A percentile compares a stretch with the other conserved stretches of the same genome.
phyloP scores from a whole-genome alignment of 2,797 vertebrate genomes.

The Acomys russatus region DNA sequence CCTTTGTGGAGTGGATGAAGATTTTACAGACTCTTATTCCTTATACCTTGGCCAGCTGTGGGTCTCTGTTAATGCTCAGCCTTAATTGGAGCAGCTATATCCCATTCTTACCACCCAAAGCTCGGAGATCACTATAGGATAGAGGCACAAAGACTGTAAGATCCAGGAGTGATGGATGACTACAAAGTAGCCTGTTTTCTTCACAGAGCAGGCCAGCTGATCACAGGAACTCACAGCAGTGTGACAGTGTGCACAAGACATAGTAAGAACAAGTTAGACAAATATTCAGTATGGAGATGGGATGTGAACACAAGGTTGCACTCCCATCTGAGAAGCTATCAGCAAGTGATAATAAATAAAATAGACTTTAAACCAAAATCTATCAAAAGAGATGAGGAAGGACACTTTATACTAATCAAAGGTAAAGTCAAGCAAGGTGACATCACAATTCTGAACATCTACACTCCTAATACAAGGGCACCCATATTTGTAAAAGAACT shows the following conservation, averaged over 20 bases:
- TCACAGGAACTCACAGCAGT: neutral
- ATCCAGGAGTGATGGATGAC: neutral
- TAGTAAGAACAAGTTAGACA: neutral
- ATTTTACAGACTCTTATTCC: too few species aligned
- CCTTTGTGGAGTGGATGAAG: neutral
- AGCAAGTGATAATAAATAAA: neutral
- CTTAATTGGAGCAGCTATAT: neutral
- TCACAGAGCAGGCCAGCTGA: neutral
- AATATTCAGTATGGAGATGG: neutral
- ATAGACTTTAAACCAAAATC: too few species aligned
- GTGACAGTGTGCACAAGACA: neutral
- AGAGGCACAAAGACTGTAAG: neutral
- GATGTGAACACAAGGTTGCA: neutral
- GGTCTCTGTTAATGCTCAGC: neutral
- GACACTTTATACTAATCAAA: too few species aligned
- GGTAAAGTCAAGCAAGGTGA: too few species aligned
- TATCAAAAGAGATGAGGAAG: too few species aligned
- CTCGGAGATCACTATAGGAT: neutral
- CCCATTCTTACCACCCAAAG: neutral
- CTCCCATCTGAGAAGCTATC: neutral
- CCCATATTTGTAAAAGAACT: too few species aligned
- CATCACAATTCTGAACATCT: too few species aligned
- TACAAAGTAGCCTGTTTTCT: neutral
- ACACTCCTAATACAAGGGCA: too few species aligned
- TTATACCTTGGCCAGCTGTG: too few species aligned